Percentiles rank a stretch among this genome's conserved stretches.
Evolutionary conservation across 2,113 vertebrate species (phyloP).

Genomic region (Ameiurus melas): DNA sequence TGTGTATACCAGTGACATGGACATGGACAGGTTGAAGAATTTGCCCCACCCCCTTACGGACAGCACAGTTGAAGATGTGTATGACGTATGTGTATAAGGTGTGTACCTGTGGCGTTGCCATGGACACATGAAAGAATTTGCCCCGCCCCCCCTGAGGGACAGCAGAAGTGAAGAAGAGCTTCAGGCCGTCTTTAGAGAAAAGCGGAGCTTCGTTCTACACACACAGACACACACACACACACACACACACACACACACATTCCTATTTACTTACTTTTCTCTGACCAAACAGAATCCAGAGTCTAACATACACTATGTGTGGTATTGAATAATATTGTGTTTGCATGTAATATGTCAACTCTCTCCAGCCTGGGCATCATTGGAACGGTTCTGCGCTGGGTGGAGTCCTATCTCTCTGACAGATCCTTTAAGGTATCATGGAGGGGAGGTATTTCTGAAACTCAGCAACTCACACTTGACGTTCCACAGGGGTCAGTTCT

Average conservation of each 20-base stretch:
- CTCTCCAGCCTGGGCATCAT: no score
- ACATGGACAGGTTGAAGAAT: no score
- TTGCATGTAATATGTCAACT: not conserved
- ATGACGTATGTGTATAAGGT: not conserved
- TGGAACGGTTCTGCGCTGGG: no score
- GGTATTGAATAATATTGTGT: not conserved
- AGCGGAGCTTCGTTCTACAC: conserved; percentile 87
- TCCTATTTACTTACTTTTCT: not conserved
- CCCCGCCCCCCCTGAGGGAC: conserved; percentile 89
- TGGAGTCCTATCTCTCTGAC: no score
- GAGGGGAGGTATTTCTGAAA: no score
- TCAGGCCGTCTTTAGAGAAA: conserved; percentile 89
- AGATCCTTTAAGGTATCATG: no score
- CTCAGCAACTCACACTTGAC: no score
- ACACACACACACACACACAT: not conserved
- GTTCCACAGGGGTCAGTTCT: no score
- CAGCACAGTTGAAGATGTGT: not conserved
- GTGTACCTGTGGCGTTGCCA: conserved; percentile 88
- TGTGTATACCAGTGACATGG: not conserved
- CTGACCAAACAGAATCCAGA: not conserved
- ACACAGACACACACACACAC: conserved; percentile 22
- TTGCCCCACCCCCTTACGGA: no score
- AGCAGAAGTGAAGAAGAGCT: conserved; percentile 90
- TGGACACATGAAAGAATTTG: conserved; percentile 92
- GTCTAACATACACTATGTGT: not conserved